Evolutionary conservation across 2,888 invertebrate species (phyloP).

Genomic region (Parnassius orleans): DNA sequence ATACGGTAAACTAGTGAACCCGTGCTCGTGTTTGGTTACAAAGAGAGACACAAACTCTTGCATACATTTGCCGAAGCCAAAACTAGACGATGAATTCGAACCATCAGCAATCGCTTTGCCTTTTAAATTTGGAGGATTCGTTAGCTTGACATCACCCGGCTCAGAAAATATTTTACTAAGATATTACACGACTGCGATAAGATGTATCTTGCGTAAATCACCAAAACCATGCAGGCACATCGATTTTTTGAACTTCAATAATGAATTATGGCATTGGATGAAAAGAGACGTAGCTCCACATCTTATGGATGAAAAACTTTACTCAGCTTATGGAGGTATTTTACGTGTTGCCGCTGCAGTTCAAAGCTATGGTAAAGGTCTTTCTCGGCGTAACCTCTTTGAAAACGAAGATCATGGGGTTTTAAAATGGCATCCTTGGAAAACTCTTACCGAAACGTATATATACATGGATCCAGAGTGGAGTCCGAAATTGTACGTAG

Average conservation of each 20-base stretch:
- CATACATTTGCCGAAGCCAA: conserved; percentile 61
- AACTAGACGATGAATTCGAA: conserved; percentile 49
- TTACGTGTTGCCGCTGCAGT: conserved; percentile 68
- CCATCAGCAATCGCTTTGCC: conserved; percentile 64
- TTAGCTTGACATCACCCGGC: conserved; percentile 52
- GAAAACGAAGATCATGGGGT: conserved; percentile 39
- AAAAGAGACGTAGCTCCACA: conserved; percentile 67
- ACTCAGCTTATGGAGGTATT: conserved; percentile 65
- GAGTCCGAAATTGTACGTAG: conserved; percentile 54
- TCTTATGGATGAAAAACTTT: conserved; percentile 62
- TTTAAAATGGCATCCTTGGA: conserved; percentile 59
- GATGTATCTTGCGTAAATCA: conserved; percentile 62
- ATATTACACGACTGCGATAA: conserved; percentile 64
- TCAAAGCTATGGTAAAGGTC: conserved; percentile 64
- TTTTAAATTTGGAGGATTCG: conserved; percentile 56
- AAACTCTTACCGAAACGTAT: conserved; percentile 46
- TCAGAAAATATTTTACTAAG: conserved; percentile 62
- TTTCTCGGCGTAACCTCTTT: conserved; percentile 59
- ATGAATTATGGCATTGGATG: conserved; percentile 73
- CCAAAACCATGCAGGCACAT: conserved; percentile 60
- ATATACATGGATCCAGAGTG: conserved; percentile 53
- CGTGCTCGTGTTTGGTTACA: conserved; percentile 54
- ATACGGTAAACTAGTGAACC: conserved; percentile 48
- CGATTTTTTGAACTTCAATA: conserved; percentile 68
- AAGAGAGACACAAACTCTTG: conserved; percentile 62